Conservation (phyloP, 2,888 invertebrate genomes). For the Atethmia centrago region DNA sequence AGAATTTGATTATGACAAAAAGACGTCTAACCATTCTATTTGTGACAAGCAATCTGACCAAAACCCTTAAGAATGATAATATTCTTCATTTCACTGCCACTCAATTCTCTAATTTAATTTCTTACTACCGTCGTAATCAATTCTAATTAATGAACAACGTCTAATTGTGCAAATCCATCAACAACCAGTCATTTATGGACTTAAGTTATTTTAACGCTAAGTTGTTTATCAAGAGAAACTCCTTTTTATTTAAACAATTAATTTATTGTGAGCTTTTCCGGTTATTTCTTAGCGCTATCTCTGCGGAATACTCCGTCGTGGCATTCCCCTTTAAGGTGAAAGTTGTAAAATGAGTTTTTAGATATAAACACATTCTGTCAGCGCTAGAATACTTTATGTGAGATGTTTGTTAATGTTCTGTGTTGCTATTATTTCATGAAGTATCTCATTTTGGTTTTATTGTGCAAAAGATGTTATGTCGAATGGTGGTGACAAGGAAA, state of each 20-base stretch:
- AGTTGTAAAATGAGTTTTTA: conserved; percentile 63
- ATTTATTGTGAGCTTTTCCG: conserved; percentile 23
- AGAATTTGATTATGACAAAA: neutral
- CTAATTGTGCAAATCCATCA: conserved; percentile 41
- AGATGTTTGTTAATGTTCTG: conserved; percentile 18
- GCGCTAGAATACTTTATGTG: conserved; percentile 36
- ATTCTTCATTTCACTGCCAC: conserved; percentile 11
- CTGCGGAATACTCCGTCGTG: conserved; percentile 12
- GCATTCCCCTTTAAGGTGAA: conserved; percentile 31
- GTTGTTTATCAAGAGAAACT: conserved; percentile 17
- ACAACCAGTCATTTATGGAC: conserved; percentile 4
- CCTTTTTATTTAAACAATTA: conserved; percentile 43
- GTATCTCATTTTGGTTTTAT: neutral
- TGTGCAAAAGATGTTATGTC: neutral
- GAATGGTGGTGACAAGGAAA: neutral
- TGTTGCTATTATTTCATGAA: neutral
- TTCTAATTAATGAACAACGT: conserved; percentile 23
- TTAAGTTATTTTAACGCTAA: conserved; percentile 27
- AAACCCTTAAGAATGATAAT: conserved; percentile 23
- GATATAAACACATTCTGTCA: conserved; percentile 54
- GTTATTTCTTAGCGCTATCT: conserved; percentile 28
- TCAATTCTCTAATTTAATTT: conserved; percentile 29
- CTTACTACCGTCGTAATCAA: conserved; percentile 8
- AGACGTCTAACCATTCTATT: neutral
- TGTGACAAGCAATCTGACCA: no score